Conservation (phyloP, 2,888 invertebrate genomes). For the Pegoplata infirma region DNA sequence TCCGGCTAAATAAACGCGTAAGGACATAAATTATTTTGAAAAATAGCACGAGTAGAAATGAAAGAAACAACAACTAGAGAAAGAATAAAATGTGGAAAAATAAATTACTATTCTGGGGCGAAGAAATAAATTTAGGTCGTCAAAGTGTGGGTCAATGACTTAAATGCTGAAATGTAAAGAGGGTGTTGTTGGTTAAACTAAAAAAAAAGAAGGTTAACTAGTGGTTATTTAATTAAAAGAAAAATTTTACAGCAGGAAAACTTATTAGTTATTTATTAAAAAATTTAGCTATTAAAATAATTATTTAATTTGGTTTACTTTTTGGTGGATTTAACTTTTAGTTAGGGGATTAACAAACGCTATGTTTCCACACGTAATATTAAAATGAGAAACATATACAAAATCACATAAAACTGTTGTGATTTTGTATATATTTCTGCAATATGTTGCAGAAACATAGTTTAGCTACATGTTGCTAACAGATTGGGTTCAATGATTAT, state of each 20-base stretch:
- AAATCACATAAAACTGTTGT: too few relatives aligned
- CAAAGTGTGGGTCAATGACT: conserved; percentile 62
- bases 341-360: too few relatives aligned
- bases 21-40: conserved; percentile 58
- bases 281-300: not conserved
- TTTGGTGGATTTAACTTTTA: too few relatives aligned
- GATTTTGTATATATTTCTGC: too few relatives aligned
- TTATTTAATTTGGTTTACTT: too few relatives aligned
- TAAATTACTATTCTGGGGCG: conserved; percentile 18
- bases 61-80: not conserved
- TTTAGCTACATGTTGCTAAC: too few relatives aligned
- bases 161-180: conserved; percentile 6
- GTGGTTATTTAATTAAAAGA: not conserved
- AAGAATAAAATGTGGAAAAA: conserved; percentile 41
- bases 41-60: conserved; percentile 32
- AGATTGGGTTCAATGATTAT: too few relatives aligned
- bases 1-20: conserved; percentile 59
- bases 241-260: not conserved
- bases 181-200: not conserved
- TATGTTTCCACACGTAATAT: too few relatives aligned
- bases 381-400: too few relatives aligned
- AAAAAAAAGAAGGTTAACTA: conserved; percentile 28
- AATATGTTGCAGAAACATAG: too few relatives aligned
- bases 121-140: conserved; percentile 53
- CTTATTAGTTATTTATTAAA: not conserved